Evolutionary conservation across 2,888 invertebrate species (phyloP).

Genomic region (Netelia melanura): DNA sequence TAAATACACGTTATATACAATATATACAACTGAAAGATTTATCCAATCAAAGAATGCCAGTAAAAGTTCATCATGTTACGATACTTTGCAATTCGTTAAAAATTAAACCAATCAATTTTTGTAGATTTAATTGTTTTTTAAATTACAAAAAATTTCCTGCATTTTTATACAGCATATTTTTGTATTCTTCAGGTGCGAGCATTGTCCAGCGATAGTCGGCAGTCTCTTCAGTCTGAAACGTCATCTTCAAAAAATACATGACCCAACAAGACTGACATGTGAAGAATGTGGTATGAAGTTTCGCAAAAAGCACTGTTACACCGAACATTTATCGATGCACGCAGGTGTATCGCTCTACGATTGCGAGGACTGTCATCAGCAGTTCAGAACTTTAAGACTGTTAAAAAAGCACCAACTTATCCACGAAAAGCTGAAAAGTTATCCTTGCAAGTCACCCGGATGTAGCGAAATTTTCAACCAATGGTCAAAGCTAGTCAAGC

Average conservation of each 20-base stretch:
- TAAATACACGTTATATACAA: no score
- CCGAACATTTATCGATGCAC: slow-evolving; percentile 87
- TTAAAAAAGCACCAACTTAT: slow-evolving; percentile 85
- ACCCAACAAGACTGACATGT: slow-evolving; percentile 84
- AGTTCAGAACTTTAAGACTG: slow-evolving; percentile 85
- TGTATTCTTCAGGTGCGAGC: slow-evolving; percentile 73
- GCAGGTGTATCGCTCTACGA: slow-evolving; percentile 84
- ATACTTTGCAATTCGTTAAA: no score
- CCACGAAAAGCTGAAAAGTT: slow-evolving; percentile 79
- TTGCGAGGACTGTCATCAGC: slow-evolving; percentile 86
- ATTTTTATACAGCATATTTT: slow-evolving; percentile 12
- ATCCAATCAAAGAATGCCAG: no score
- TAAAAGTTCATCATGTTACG: no score
- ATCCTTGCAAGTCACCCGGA: slow-evolving; percentile 84
- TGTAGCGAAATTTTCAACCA: slow-evolving; percentile 86
- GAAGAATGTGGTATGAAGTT: slow-evolving; percentile 86
- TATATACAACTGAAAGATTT: no score
- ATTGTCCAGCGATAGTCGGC: slow-evolving; percentile 86
- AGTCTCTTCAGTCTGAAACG: slow-evolving; percentile 87
- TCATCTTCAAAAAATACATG: slow-evolving; percentile 86
- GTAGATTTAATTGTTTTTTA: no score
- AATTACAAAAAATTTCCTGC: background rate
- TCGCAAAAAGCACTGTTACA: slow-evolving; percentile 87
- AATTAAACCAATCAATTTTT: no score
- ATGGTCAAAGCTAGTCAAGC: slow-evolving; percentile 86